A percentile compares a stretch with the other conserved stretches of the same genome.
These are phyloP conservation scores for Eurystomus gularis DNA, from an alignment of 2,113 vertebrate genomes.

Conservation along the genomic window DNA sequence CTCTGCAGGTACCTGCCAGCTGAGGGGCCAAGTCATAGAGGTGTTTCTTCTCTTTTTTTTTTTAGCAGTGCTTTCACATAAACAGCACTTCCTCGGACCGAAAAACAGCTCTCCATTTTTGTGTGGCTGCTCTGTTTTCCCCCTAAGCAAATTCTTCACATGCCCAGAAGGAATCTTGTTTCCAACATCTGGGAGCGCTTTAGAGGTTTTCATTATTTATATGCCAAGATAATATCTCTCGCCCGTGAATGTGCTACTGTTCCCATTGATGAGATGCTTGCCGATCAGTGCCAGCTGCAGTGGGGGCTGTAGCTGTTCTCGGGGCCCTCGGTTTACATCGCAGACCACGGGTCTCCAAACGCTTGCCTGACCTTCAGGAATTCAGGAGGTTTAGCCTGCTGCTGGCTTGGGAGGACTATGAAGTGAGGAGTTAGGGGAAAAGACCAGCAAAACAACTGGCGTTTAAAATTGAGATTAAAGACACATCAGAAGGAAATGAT, in stretches of 20 bases:
- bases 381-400: conserved; percentile 3
- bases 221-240: conserved; percentile 69
- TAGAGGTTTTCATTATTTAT: conserved; percentile 64
- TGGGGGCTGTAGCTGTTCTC: not conserved
- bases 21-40: not conserved
- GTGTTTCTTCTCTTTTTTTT: not conserved
- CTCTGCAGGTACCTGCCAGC: too few relatives aligned
- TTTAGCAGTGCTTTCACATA: not conserved
- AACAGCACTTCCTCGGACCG: conserved; percentile 8
- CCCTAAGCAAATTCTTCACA: conserved; percentile 61
- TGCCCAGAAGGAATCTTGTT: conserved; percentile 67
- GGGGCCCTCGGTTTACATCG: not conserved
- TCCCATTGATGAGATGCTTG: conserved; percentile 63
- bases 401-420: not conserved
- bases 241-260: conserved; percentile 70
- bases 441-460: not conserved
- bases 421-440: not conserved
- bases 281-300: conserved; percentile 59
- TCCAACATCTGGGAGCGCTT: conserved; percentile 72
- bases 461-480: not conserved
- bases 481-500: not conserved
- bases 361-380: conserved; percentile 21
- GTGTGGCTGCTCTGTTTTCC: conserved; percentile 44
- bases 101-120: conserved; percentile 5
- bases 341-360: not conserved